Base-by-base conservation (phyloP, 2,113 vertebrate genomes). In the Poeciliopsis turrubarensis region DNA sequence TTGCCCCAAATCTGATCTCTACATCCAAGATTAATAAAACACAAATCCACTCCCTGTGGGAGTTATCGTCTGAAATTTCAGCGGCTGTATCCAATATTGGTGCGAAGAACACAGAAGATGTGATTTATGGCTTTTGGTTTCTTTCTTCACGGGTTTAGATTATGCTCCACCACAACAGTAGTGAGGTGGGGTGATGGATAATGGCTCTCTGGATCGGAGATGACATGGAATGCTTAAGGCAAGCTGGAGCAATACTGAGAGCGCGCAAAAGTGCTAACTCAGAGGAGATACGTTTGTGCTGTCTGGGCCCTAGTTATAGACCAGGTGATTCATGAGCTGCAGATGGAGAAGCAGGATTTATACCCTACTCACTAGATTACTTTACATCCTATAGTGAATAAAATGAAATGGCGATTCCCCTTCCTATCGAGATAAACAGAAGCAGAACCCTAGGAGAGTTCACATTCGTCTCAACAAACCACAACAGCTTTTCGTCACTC, bases 381-480 rank as follows among this genome's bases (percentile, higher is more conserved):
- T 70, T 81, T 74, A 34, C 62, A 19, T 70, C 60, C 1, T 37
- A 60, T 57, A 78, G 34, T 83, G 17, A 69, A 70, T 68, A 51
- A 34, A 34, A 72, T 68, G 2, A 62, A 79, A 66, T 1, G 1
- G 30, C 19, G 54, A 69, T 75, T 76, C 15, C 39, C 14, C 14
- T 41, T 41, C 39, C 3, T 41, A 41, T 25, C 11, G 4, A 44
- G 66, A 73, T 76, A 82, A 79, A 80, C 71, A 65, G 60, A 26
- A 0, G 30, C 71, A 2, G 26, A 0, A 37, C 29, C 68, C 73
- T 60, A 75, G 44, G 66, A 68, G 68, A 86, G 87, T 87, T 85
- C 81, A 89, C 68, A 65, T 22, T 0, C 75, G 85, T 88, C 84
- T 80, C 86, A 80, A 68, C 75, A 80, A 85, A 69, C 74, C 47